These are phyloP conservation scores for Pollachius pollachius DNA, from an alignment of 2,113 vertebrate species.

Conservation along the genomic window DNA sequence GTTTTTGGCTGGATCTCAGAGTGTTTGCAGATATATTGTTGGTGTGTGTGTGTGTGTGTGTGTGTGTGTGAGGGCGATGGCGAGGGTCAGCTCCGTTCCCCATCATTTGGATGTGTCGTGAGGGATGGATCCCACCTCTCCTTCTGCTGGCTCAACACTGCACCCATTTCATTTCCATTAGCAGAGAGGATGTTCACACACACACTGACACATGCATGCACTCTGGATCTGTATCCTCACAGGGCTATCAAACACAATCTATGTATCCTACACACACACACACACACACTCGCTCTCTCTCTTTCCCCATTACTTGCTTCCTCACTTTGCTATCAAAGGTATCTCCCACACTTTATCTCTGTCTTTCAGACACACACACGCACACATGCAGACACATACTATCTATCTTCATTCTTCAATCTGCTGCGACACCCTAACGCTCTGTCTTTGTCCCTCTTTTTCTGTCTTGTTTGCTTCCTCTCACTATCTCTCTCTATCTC, in stretches of 20 bases:
- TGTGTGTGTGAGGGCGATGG: slow-evolving; percentile 6
- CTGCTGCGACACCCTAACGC: too few relatives aligned
- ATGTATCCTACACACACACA: too few relatives aligned
- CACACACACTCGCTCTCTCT: not conserved
- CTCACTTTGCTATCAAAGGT: slow-evolving; percentile 3
- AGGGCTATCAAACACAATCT: too few relatives aligned
- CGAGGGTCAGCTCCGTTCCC: slow-evolving; percentile 9
- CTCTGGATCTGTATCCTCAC: not conserved
- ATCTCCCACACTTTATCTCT: slow-evolving; percentile 5
- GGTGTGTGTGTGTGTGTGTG: not conserved
- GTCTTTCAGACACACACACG: not conserved
- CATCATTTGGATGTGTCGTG: slow-evolving; percentile 41
- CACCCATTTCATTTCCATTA: slow-evolving; percentile 62
- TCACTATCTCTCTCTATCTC: not conserved
- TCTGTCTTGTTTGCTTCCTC: not conserved
- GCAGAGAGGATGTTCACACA: slow-evolving; percentile 37
- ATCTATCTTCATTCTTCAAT: too few relatives aligned
- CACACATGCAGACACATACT: slow-evolving; percentile 7
- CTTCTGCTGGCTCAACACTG: slow-evolving; percentile 66
- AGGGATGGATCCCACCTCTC: slow-evolving; percentile 41
- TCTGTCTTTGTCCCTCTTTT: not conserved
- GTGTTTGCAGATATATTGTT: slow-evolving; percentile 1
- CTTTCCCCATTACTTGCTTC: fast-evolving
- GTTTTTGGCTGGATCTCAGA: slow-evolving; percentile 26
- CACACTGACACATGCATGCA: not conserved